Evolutionary conservation across 2,113 vertebrate species (phyloP).

Genomic region (Suricata suricatta): DNA sequence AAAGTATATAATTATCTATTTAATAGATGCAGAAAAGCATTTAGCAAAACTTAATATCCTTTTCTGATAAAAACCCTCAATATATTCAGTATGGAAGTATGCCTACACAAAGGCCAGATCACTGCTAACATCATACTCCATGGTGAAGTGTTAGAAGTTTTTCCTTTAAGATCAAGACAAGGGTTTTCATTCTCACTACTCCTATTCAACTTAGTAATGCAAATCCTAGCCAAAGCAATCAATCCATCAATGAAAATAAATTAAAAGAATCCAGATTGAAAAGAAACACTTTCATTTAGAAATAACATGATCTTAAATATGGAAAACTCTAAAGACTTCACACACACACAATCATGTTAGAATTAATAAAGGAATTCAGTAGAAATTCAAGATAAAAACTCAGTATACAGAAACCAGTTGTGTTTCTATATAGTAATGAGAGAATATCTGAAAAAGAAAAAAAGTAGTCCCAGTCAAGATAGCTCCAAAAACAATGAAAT

Average conservation of each 20-base stretch:
- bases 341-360: neutral
- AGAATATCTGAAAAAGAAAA: neutral
- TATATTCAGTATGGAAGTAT: neutral
- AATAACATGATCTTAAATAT: neutral
- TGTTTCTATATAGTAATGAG: neutral
- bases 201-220: neutral
- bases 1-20: neutral
- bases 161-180: neutral
- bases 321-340: neutral
- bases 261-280: neutral
- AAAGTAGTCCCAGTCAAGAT: neutral
- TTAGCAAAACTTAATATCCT: neutral
- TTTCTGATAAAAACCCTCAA: neutral
- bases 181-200: neutral
- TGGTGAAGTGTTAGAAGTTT: neutral
- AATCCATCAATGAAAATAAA: neutral
- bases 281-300: neutral
- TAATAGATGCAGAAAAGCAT: neutral
- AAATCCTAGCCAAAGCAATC: neutral
- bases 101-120: neutral
- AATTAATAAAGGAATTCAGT: neutral
- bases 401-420: neutral
- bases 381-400: neutral
- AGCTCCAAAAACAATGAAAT: neutral
- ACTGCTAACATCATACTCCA: neutral